Base-by-base conservation (phyloP, 2,888 invertebrate genomes). In the Mesoligia furuncula region DNA sequence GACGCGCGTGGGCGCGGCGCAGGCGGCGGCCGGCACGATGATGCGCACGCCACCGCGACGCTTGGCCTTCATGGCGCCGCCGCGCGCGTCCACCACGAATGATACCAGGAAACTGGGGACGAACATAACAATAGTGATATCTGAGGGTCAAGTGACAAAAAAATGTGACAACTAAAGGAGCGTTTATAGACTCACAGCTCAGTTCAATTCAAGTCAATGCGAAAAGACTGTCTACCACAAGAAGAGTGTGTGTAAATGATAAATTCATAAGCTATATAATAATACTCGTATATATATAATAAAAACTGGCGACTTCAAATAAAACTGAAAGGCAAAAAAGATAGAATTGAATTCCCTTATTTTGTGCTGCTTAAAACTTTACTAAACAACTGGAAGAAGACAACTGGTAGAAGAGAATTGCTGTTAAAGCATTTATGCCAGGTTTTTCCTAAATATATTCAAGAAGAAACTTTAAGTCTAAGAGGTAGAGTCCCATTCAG, bases 31-130 rank as follows among this genome's bases (percentile, higher is more conserved):
- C 31, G 99, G 99, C 64, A 99, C 99, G 90, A 99, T 99, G 85
- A 99, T 98, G 62, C 99, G 97, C 15, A 99, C 99, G 1, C 99
- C 99, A 48, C 99, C 99, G 93, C 99, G 99, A 11, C 99, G 98
- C 94, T 99, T 99, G 31, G 99, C 99, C 88, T 99, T 98, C 99
- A 99, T 99, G 36, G 99, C 99, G 13, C 99, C 99, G 36, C 99
- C 99, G 27, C 99, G 98, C 0, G 99, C 99, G 94, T 99, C 99
- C 89, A 99, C 99, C 97, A 99, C 98, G 97, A 99, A 99, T 88
- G 99, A 99, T 90, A 99, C 99, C 95, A 99, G 97, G 97, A 99
- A 99, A 92, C 96, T 96, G 88, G 11, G 51, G 5, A 62, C 9
- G 48, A 27, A 57, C 54, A 13, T 57, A 13, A 9, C 24, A 54